phyloP scores from a whole-genome alignment of 2,113 vertebrate species.

The Pelmatolapia mariae region DNA sequence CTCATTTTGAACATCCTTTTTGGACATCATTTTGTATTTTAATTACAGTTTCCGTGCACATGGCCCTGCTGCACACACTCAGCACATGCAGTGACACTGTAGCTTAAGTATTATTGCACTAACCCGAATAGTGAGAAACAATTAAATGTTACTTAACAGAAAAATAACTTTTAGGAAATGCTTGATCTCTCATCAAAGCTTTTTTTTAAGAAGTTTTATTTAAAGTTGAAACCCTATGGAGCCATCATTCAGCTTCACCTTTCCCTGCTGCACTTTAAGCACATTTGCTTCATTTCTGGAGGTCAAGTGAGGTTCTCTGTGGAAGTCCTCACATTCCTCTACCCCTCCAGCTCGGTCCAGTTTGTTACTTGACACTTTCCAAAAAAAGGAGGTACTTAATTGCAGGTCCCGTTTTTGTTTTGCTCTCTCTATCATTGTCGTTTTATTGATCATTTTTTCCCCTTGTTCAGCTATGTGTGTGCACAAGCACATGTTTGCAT shows the following conservation, averaged over 20 bases:
- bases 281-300: not conserved
- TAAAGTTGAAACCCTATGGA: not conserved
- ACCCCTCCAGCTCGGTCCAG: slow-evolving; percentile 10
- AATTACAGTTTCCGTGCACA: not conserved
- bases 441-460: slow-evolving; percentile 44
- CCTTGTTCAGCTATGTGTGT: not conserved
- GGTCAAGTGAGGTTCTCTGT: slow-evolving; percentile 25
- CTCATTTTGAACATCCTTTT: not conserved
- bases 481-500: not conserved
- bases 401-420: slow-evolving; percentile 28
- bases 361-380: slow-evolving; percentile 54
- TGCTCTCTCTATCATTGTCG: slow-evolving; percentile 43
- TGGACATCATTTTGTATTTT: not conserved
- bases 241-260: not conserved
- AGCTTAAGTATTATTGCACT: not conserved
- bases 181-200: not conserved
- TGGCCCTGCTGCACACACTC: not conserved
- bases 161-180: not conserved
- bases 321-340: slow-evolving; percentile 8
- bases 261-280: not conserved
- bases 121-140: not conserved
- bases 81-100: not conserved
- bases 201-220: not conserved
- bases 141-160: not conserved
- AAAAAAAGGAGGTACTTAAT: slow-evolving; percentile 48